Evolutionary conservation across 2,888 invertebrate species (phyloP), one percentile per base, ranked within the genome.

Genomic region (Drosophila antonietae): DNA sequence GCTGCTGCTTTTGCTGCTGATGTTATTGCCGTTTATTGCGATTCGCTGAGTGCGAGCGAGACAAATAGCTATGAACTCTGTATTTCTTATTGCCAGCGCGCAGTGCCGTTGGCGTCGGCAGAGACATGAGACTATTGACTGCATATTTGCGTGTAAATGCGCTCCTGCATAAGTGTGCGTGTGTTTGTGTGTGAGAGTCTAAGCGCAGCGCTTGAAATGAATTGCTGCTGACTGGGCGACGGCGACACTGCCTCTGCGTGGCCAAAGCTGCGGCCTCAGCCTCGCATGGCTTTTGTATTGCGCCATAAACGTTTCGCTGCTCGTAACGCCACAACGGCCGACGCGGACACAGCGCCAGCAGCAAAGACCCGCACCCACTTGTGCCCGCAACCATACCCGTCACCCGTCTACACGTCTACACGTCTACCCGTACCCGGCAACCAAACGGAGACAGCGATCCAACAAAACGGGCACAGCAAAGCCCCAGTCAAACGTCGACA

Each of bases 251-350:
- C 72, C 80, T 77, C 83, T 82, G 83, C 89, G 80, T 83, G 75
- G 79, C 81, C 84, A 85, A 83, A 83, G 83, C 82, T 73, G 81
- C 73, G 67, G 72, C 78, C 78, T 78, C 81, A 83, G 81, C 70
- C 90, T 90, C 91, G 92, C 92, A 91, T 91, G 92, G 92, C 92
- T 92, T 92, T 92, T 92, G 92, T 92, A 93, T 92, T 91, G 92
- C 91, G 91, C 92, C 92, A 92, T 92, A 92, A 92, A 92, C 92
- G 92, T 91, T 92, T 91, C 91, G 93, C 92, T 93, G 92, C 91
- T 92, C 92, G 92, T 92, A 92, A 92, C 92, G 93, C 92, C 91
- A 85, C 84, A 92, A 92, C 92, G 93, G 91, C 91, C 91, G 92
- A 91, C 90, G 91, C 86, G 89, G 86, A 89, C 84, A 83, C 78